Base-by-base conservation (phyloP, 2,888 invertebrate species). In the Rhamphomyia laevipes region DNA sequence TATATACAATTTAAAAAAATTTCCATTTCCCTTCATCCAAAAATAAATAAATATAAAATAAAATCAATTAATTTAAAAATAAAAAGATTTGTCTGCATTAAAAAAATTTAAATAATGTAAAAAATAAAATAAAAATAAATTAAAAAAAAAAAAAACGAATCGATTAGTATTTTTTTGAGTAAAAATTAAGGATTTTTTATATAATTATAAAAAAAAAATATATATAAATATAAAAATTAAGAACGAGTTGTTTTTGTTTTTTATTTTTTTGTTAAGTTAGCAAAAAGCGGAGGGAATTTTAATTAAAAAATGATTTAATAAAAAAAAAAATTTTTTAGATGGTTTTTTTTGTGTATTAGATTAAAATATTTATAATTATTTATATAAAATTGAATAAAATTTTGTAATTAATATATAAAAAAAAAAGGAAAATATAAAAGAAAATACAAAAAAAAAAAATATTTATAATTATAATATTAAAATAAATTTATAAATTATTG, bases 81-180 rank as follows among this genome's bases (percentile, higher is more conserved):
- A 37, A 46, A 50, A 50, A 18, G 23, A 37, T 46, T 17, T 18
- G 16, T 37, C 13, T 42, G 33, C 12, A 43, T 27, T 42, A 44
- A 27, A 47, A 49, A 43, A 38, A 44, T 44, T 50, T 47, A 49
- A 49, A 13, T 44, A 18, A 27, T 45, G 37, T 46, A 48, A 52
- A n/a, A 49, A 37, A 38, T 30, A 54, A 51, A 44, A 30, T 40
- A 45, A 45, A 45, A 53, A 33, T 42, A 43, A 49, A 38, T 17
- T 38, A 37, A 51, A 16, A 18, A 18, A 43, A 23, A 54, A 53
- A 57, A 48, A 57, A 61, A 60, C 59, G 62, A 63, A 62, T 62
- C 62, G 62, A 63, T 63, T 62, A 63, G 61, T 62, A 61, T 59
- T 60, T 47, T n/a, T 55, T 55, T 55, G 53, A 56, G 53, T 47